Percentiles rank a stretch among this genome's conserved stretches.
Evolutionary conservation across 2,797 vertebrate species (phyloP).

Genomic region (Selene dorsalis): DNA sequence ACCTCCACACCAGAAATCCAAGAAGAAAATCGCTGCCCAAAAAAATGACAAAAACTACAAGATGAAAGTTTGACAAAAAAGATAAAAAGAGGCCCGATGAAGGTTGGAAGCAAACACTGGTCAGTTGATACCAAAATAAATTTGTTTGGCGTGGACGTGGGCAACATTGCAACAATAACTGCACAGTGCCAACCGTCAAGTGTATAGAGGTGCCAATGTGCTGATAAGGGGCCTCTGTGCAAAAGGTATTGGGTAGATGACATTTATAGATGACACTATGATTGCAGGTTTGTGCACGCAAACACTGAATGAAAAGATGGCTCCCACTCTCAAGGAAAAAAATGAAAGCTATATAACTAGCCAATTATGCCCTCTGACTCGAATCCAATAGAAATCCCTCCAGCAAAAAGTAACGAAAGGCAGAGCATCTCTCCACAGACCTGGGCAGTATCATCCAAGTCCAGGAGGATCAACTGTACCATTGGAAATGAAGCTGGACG

Average conservation of each 20-base stretch:
- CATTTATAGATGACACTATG: not conserved
- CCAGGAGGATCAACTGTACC: not conserved
- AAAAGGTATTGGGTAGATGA: not conserved
- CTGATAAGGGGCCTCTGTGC: not conserved
- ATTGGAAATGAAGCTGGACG: not conserved
- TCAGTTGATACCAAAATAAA: not conserved
- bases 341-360: not conserved
- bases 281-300: not conserved
- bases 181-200: not conserved
- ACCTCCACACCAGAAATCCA: not conserved
- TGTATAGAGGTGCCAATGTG: not conserved
- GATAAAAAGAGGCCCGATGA: not conserved
- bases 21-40: not conserved
- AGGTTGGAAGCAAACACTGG: not conserved
- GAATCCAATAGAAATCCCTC: not conserved
- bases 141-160: not conserved
- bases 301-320: not conserved
- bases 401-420: not conserved
- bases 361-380: not conserved
- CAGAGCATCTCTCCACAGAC: not conserved
- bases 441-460: not conserved
- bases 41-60: not conserved
- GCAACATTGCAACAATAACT: not conserved
- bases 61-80: not conserved
- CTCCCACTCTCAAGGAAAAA: not conserved